phyloP scores from a whole-genome alignment of 2,113 vertebrate genomes.

The Hipposideros armiger region DNA sequence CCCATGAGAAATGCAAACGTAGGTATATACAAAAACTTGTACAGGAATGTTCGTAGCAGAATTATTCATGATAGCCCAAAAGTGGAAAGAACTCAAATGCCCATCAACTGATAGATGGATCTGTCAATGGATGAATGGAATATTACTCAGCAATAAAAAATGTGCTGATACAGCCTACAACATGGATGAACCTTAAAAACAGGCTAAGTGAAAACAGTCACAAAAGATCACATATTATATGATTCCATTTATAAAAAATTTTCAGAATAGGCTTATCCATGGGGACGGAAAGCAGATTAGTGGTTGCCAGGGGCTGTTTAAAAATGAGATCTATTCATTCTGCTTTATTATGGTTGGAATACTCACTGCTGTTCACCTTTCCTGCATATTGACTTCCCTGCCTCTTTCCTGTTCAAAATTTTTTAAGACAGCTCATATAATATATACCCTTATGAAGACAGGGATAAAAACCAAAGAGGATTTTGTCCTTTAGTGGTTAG shows the following conservation, averaged over 20 bases:
- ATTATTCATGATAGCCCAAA: background rate
- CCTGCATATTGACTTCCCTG: background rate
- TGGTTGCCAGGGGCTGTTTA: background rate
- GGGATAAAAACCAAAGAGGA: background rate
- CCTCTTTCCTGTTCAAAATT: background rate
- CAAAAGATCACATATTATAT: background rate
- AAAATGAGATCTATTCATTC: slow-evolving; percentile 2
- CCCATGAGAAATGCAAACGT: background rate
- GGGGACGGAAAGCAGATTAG: background rate
- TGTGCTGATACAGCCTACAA: background rate
- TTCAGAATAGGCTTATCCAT: background rate
- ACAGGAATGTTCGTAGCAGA: background rate
- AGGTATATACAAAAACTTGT: background rate
- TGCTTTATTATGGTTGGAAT: background rate
- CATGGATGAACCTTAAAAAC: background rate
- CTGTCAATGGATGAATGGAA: background rate
- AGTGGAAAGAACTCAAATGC: background rate
- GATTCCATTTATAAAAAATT: background rate
- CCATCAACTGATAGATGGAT: background rate
- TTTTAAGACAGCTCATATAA: background rate
- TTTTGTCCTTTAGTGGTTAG: background rate
- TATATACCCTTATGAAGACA: background rate
- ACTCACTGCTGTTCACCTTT: background rate
- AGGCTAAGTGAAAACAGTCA: background rate
- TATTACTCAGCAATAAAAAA: background rate